Conservation (phyloP, 2,888 invertebrate genomes). For the Tridacna crocea region DNA sequence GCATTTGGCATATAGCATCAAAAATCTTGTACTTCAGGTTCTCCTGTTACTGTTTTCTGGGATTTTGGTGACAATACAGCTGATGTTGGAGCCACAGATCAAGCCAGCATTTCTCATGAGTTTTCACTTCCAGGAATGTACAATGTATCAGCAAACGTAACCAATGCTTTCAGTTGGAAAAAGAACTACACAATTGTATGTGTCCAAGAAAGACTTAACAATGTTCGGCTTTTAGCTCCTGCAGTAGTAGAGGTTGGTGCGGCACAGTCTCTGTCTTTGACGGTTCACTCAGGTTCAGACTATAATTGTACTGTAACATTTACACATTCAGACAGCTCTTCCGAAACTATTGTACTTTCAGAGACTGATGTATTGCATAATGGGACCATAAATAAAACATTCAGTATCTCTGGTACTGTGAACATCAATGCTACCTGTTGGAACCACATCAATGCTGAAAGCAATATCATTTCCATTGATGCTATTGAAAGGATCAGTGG, state of each 20-base stretch:
- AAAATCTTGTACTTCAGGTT: slow-evolving; percentile 64
- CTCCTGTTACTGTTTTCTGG: slow-evolving; percentile 78
- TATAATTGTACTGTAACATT: slow-evolving; percentile 66
- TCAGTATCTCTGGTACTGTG: slow-evolving; percentile 57
- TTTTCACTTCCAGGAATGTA: slow-evolving; percentile 68
- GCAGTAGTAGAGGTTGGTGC: slow-evolving; percentile 40
- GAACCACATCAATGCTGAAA: slow-evolving; percentile 65
- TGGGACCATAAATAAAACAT: slow-evolving; percentile 54
- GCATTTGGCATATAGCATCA: background rate
- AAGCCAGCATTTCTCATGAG: slow-evolving; percentile 35
- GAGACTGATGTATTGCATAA: slow-evolving; percentile 38
- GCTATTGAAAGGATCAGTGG: slow-evolving; percentile 73
- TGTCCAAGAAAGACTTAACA: slow-evolving; percentile 70
- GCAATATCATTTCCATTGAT: slow-evolving; percentile 21
- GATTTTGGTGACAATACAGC: slow-evolving; percentile 76
- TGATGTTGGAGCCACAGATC: background rate
- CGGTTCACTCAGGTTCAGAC: slow-evolving; percentile 73
- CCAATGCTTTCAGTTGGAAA: slow-evolving; percentile 72
- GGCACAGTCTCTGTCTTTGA: slow-evolving; percentile 48
- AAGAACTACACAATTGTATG: slow-evolving; percentile 68
- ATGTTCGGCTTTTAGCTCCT: slow-evolving; percentile 54
- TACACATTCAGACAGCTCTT: slow-evolving; percentile 58
- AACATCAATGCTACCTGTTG: slow-evolving; percentile 63
- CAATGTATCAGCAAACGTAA: slow-evolving; percentile 70
- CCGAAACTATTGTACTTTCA: slow-evolving; percentile 21